Percentiles rank a stretch among this genome's conserved stretches.
phyloP scores from a whole-genome alignment of 2,888 invertebrate genomes.

The Harmothoe impar region DNA sequence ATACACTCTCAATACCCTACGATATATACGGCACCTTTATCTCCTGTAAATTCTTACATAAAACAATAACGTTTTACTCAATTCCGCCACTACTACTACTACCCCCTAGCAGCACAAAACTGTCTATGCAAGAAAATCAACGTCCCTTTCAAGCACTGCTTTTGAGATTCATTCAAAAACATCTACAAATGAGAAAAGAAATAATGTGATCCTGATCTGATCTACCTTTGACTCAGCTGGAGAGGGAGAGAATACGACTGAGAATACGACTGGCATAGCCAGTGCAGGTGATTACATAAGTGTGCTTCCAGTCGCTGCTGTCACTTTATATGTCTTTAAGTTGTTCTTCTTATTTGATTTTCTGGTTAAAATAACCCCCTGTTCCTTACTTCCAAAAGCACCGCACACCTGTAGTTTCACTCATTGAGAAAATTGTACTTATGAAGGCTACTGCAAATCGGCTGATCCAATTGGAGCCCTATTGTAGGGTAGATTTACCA shows the following conservation, averaged over 20 bases:
- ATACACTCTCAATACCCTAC: too few relatives aligned
- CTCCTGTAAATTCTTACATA: too few relatives aligned
- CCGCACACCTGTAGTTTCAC: background rate
- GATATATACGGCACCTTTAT: too few relatives aligned
- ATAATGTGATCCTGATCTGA: constrained; percentile 7
- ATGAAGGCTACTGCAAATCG: too few relatives aligned
- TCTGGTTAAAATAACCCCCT: constrained; percentile 12
- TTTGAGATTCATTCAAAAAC: background rate
- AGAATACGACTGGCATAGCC: background rate
- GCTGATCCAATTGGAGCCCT: too few relatives aligned
- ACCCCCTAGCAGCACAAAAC: too few relatives aligned
- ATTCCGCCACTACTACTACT: too few relatives aligned
- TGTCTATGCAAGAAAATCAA: too few relatives aligned
- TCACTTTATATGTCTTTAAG: constrained; percentile 1
- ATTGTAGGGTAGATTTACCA: too few relatives aligned
- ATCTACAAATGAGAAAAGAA: background rate
- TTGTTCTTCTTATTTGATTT: background rate
- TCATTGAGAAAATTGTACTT: background rate
- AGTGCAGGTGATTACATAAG: constrained; percentile 12
- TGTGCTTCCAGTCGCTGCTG: constrained; percentile 38
- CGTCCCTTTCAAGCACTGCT: background rate
- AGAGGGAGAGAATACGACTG: constrained; percentile 26
- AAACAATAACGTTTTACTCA: too few relatives aligned
- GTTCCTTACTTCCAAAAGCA: constrained; percentile 3
- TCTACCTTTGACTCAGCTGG: constrained; percentile 24